These are phyloP conservation scores for Sigmodon hispidus DNA, from an alignment of 2,113 vertebrate genomes.

Conservation along the genomic window DNA sequence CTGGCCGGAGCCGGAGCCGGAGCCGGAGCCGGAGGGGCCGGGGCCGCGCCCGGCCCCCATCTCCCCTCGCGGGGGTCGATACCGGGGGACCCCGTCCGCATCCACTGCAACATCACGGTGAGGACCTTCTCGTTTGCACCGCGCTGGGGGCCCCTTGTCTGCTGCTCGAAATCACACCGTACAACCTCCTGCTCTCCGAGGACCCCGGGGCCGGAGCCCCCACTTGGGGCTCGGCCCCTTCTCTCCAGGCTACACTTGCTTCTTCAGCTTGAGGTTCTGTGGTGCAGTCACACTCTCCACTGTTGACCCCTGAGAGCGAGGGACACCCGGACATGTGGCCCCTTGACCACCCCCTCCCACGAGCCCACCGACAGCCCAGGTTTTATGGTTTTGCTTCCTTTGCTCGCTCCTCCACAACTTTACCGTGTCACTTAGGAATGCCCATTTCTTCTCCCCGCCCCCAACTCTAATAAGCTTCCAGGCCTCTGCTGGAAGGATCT, in stretches of 20 bases:
- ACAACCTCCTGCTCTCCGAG: constrained; percentile 3
- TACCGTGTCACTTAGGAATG: background rate
- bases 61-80: constrained; percentile 89
- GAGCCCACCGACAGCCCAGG: background rate
- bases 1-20: constrained; percentile 87
- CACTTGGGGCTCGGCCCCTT: background rate
- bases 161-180: background rate
- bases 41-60: constrained; percentile 82
- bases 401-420: constrained; percentile 28
- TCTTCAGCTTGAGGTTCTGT: background rate
- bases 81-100: constrained; percentile 91
- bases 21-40: constrained; percentile 84
- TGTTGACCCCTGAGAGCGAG: constrained; percentile 6
- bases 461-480: background rate
- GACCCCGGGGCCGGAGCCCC: constrained; percentile 51
- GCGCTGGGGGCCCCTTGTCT: constrained; percentile 17
- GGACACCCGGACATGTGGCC: constrained; percentile 60
- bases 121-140: constrained; percentile 73
- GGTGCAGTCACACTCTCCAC: background rate
- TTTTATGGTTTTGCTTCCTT: background rate
- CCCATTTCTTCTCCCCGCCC: background rate
- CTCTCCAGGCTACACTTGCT: constrained; percentile 20
- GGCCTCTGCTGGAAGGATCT: constrained; percentile 45
- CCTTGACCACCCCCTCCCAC: background rate
- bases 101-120: constrained; percentile 98